Evolutionary conservation across 2,113 vertebrate species (phyloP).

Genomic region (Girardinichthys multiradiatus): DNA sequence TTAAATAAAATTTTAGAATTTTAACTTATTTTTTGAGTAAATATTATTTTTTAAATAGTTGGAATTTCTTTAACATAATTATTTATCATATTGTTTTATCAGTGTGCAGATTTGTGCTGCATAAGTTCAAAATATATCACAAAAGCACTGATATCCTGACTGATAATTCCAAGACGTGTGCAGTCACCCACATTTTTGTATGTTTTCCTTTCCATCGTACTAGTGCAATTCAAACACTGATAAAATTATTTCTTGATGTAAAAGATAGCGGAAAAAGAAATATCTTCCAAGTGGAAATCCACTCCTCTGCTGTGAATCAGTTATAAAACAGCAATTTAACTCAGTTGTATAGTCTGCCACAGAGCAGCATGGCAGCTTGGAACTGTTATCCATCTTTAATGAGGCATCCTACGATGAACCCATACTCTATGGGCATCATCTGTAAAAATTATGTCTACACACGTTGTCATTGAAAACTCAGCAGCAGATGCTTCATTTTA

Average conservation of each 20-base stretch:
- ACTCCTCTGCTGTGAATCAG: slow-evolving; percentile 40
- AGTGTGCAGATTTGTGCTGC: too few relatives aligned
- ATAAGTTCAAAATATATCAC: too few relatives aligned
- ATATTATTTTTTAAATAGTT: too few relatives aligned
- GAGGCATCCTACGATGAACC: slow-evolving; percentile 49
- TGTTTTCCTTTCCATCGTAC: not conserved
- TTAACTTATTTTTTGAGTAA: too few relatives aligned
- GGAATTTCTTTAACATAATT: too few relatives aligned
- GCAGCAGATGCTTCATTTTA: slow-evolving; percentile 52
- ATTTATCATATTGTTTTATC: too few relatives aligned
- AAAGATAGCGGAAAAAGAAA: slow-evolving; percentile 2
- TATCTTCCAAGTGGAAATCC: slow-evolving; percentile 13
- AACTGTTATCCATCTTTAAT: slow-evolving; percentile 73
- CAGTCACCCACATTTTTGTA: not conserved
- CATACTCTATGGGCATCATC: slow-evolving; percentile 51
- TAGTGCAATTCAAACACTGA: not conserved
- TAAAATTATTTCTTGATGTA: not conserved
- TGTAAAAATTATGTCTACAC: slow-evolving; percentile 66
- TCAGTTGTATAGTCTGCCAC: slow-evolving; percentile 37
- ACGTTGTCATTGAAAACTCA: slow-evolving; percentile 52
- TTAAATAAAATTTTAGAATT: too few relatives aligned
- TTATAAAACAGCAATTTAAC: slow-evolving; percentile 39
- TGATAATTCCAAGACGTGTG: not conserved
- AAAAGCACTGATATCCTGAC: too few relatives aligned
- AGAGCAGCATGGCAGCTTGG: slow-evolving; percentile 41